Conservation (phyloP, 2,888 invertebrate genomes). For the Petrophora chlorosata region DNA sequence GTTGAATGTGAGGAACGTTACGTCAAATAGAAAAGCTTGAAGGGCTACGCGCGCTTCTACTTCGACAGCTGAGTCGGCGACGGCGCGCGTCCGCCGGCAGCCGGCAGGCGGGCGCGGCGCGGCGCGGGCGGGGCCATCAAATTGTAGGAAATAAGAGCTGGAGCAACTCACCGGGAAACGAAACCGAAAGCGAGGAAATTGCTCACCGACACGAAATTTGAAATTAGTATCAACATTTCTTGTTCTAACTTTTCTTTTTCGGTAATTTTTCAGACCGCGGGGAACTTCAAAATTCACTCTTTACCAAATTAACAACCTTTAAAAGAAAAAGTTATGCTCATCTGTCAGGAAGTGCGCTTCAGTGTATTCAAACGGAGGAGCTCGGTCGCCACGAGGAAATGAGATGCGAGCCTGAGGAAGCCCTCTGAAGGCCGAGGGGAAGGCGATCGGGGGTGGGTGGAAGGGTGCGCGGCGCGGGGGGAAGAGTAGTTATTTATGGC, state of each 20-base stretch:
- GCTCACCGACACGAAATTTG: background rate
- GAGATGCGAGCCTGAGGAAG: background rate
- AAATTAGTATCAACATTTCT: conserved; percentile 5
- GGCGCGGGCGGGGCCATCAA: no score
- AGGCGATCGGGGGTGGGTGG: background rate
- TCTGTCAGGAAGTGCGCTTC: conserved; percentile 3
- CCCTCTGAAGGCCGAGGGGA: background rate
- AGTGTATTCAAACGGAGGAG: background rate
- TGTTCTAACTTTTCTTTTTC: conserved; percentile 7
- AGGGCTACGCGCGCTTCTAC: no score
- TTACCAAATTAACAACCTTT: conserved; percentile 7
- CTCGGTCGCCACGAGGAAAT: background rate
- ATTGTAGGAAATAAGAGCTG: no score
- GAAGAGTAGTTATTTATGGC: conserved; percentile 41
- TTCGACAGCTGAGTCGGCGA: no score
- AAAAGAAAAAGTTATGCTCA: conserved; percentile 6
- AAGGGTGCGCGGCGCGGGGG: background rate
- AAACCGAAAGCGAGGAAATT: background rate
- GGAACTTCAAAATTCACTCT: conserved; percentile 5
- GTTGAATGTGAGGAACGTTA: no score
- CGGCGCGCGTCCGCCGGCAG: no score
- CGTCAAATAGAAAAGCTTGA: no score
- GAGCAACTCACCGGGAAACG: no score
- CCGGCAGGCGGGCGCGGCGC: no score
- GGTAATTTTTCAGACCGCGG: background rate